Conservation (phyloP, 1,140 invertebrate species). For the Ceratoteleas bidentatus region DNA sequence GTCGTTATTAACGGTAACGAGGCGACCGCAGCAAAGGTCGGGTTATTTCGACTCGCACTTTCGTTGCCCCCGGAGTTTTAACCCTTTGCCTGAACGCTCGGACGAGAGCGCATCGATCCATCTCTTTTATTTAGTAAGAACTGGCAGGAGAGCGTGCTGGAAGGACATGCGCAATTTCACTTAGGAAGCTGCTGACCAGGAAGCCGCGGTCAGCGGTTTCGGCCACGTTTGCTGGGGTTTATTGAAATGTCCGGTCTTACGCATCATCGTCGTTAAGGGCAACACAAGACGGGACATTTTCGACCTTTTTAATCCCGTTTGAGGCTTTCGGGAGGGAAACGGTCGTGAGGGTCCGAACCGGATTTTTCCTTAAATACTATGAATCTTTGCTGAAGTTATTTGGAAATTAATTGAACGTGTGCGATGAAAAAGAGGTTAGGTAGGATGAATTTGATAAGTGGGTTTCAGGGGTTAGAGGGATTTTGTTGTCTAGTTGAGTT, state of each 20-base stretch:
- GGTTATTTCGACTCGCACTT: conserved; percentile 40
- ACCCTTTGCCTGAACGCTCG: conserved; percentile 55
- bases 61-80: conserved; percentile 59
- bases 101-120: conserved; percentile 70
- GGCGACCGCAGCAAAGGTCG: neutral
- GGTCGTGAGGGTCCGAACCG: too few relatives aligned
- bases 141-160: conserved; percentile 53
- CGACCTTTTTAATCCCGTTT: too few relatives aligned
- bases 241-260: conserved; percentile 81
- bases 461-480: too few relatives aligned
- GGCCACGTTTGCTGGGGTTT: conserved; percentile 76
- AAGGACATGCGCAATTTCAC: conserved; percentile 76
- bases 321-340: too few relatives aligned
- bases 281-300: conserved; percentile 65
- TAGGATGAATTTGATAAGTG: too few relatives aligned
- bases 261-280: conserved; percentile 66
- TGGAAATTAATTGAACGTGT: too few relatives aligned
- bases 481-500: too few relatives aligned
- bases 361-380: too few relatives aligned
- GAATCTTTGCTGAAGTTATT: too few relatives aligned
- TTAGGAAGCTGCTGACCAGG: conserved; percentile 73
- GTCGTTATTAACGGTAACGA: too few relatives aligned
- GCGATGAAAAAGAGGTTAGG: too few relatives aligned
- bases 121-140: conserved; percentile 65
- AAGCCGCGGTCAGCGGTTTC: conserved; percentile 74